Evolutionary conservation across 2,888 invertebrate species (phyloP).

Genomic region (Homarus gammarus): DNA sequence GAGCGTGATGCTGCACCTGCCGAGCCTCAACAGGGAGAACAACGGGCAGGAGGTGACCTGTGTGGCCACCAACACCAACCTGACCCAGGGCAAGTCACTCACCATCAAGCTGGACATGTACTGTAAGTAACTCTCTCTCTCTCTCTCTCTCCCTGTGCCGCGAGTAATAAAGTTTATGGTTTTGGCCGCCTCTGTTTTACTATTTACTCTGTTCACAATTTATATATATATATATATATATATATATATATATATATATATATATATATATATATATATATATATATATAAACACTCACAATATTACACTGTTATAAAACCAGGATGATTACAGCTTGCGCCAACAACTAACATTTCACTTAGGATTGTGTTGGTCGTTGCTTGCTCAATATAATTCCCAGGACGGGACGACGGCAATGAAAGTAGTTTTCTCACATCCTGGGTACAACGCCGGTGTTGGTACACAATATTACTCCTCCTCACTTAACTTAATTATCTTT

Average conservation of each 20-base stretch:
- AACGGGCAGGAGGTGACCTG: slow-evolving; percentile 86
- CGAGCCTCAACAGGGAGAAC: slow-evolving; percentile 84
- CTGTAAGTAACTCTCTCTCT: slow-evolving; percentile 70
- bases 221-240: slow-evolving; percentile 13
- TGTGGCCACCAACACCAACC: slow-evolving; percentile 86
- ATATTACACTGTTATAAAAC: no score
- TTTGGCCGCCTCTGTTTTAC: no score
- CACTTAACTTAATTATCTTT: no score
- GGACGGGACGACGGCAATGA: no score
- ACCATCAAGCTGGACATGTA: slow-evolving; percentile 85
- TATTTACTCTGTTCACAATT: not conserved
- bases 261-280: slow-evolving; percentile 12
- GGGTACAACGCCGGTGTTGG: no score
- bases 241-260: not conserved
- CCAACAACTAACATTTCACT: no score
- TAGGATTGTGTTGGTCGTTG: no score
- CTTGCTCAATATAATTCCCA: no score
- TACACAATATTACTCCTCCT: no score
- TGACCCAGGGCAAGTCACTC: slow-evolving; percentile 85
- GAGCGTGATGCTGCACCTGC: slow-evolving; percentile 79
- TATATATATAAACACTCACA: not conserved
- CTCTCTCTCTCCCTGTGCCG: no score
- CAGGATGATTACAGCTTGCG: no score
- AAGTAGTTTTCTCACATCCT: no score
- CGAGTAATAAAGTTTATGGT: not conserved